Conservation (phyloP, 2,113 vertebrate genomes). For the Hiodon tergisus region DNA sequence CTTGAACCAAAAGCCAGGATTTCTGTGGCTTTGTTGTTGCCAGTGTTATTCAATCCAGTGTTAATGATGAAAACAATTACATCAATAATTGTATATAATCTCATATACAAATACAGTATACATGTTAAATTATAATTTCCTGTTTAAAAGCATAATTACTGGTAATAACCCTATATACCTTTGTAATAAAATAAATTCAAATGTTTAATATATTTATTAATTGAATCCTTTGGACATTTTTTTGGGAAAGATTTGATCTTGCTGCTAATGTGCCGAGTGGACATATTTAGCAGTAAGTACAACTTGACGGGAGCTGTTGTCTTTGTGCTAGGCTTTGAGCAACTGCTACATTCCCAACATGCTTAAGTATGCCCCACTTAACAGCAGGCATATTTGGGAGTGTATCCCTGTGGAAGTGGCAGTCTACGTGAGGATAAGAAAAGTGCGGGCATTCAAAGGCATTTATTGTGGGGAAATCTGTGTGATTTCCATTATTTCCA, state of each 20-base stretch:
- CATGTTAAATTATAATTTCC: constrained; percentile 13
- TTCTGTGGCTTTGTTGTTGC: constrained; percentile 11
- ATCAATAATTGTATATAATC: constrained; percentile 15
- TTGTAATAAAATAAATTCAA: constrained; percentile 17
- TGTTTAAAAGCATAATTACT: constrained; percentile 11
- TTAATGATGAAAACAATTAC: not conserved
- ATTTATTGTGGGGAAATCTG: too few relatives aligned
- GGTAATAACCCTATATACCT: constrained; percentile 5
- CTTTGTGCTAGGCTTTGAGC: not conserved
- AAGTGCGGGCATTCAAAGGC: too few relatives aligned
- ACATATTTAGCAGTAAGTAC: not conserved
- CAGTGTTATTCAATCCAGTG: constrained; percentile 20
- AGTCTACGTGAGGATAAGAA: too few relatives aligned
- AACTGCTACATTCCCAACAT: too few relatives aligned
- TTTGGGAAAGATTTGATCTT: not conserved
- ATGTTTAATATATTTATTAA: constrained; percentile 17
- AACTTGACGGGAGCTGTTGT: not conserved
- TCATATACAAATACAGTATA: not conserved
- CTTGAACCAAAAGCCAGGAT: not conserved
- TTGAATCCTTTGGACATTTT: not conserved
- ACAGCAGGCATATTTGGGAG: too few relatives aligned
- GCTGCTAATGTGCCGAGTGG: not conserved
- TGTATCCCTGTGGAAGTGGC: too few relatives aligned
- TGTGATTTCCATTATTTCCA: too few relatives aligned
- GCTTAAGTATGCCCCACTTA: too few relatives aligned